A percentile compares a stretch with the other conserved stretches of the same genome.
Conservation (phyloP, 2,797 vertebrate species). For the Psittacula echo region DNA sequence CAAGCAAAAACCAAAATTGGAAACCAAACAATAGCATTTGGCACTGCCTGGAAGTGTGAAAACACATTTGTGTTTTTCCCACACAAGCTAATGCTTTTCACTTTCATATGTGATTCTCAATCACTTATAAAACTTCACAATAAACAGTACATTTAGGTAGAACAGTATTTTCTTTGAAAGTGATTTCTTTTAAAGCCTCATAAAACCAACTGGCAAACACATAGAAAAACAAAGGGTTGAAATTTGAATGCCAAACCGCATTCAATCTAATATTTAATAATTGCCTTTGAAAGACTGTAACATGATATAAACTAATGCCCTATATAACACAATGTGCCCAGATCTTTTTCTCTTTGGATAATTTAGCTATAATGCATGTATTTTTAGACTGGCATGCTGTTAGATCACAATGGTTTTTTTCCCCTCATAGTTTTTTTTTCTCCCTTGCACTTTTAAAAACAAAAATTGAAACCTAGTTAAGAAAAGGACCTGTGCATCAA, state of each 20-base stretch:
- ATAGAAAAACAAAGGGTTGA: not conserved
- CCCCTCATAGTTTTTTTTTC: not conserved
- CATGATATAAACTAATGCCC: not conserved
- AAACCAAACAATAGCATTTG: not conserved
- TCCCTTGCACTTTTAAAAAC: conserved; percentile 46
- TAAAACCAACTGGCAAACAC: not conserved
- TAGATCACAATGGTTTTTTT: not conserved
- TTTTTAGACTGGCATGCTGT: not conserved
- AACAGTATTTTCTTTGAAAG: rapidly evolving
- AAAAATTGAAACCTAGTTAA: conserved; percentile 68
- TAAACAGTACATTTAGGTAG: not conserved
- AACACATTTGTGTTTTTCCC: not conserved
- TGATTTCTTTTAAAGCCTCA: not conserved
- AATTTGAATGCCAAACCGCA: not conserved
- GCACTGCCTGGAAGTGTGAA: not conserved
- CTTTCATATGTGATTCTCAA: not conserved
- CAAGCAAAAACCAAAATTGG: not conserved
- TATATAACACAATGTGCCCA: not conserved
- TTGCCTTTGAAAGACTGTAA: not conserved
- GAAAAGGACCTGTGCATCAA: conserved; percentile 54
- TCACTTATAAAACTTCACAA: not conserved
- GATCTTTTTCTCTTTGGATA: not conserved
- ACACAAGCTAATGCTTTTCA: not conserved
- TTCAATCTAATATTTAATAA: not conserved
- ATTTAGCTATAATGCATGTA: not conserved